Base-by-base conservation (phyloP, 1,140 invertebrate genomes). In the Hermetia illucens region DNA sequence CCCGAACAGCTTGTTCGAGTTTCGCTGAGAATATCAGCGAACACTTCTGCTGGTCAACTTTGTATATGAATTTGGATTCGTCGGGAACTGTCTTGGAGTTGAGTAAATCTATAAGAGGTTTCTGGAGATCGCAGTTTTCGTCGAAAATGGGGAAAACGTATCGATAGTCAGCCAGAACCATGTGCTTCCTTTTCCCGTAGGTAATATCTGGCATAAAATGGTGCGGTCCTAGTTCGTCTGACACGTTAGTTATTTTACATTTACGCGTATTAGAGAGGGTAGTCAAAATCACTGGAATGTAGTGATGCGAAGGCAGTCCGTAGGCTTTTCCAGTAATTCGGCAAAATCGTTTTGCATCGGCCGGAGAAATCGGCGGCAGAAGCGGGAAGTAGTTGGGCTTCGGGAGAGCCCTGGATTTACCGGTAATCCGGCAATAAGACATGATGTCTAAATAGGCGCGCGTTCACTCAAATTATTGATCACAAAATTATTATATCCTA, bases 341-440 rank as follows among this genome's bases (percentile, higher is more conserved):
- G 52, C 83, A 85, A 46, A 79, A 79, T 39, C 78, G 68, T 52
- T 80, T 76, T 2, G 81, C 82, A 47, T 84, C 82, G 3, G 78
- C 79, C 3, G 82, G 81, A 34, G 80, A 82, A 38, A 85, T 79
- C 0, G 81, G 77, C 13, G 82, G 81, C 20, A 87, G 62, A 19
- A 88, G 64, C 3, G 84, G 83, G 49, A 87, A 81, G 54, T 87
- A 87, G 61, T 86, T 82, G 21, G 81, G 77, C 47, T 83, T 79
- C 27, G 81, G 80, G 43, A 87, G 70, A 44, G 79, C 80, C 29
- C 80, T 69, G 55, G 79, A 82, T 47, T 72, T 74, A 21, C 80
- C 82, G 21, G 83, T 87, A 40, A 88, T 86, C 58, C 82, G 75
- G 62, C 82, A 86, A 54, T 73, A 81, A 32, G 78, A 77, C 70